A percentile compares a stretch with the other conserved stretches of the same genome.
Evolutionary conservation across 2,113 vertebrate species (phyloP).

Genomic region (Heterotis niloticus): DNA sequence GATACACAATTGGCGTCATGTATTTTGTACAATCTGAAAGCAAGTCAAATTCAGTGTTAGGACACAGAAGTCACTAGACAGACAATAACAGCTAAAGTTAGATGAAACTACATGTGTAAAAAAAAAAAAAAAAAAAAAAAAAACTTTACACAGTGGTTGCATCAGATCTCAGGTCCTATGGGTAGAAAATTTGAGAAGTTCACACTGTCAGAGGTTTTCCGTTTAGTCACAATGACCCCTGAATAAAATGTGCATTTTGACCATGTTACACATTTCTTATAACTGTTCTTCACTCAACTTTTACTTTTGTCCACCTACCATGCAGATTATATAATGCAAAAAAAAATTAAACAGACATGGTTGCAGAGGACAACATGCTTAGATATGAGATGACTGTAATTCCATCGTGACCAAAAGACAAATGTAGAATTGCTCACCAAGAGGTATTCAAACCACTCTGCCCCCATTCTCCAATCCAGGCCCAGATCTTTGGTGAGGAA

Average conservation of each 20-base stretch:
- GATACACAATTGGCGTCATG: slow-evolving; percentile 1
- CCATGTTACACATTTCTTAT: too few species aligned
- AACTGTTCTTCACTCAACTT: too few species aligned
- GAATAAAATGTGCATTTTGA: too few species aligned
- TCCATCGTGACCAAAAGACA: background rate
- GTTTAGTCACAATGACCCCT: too few species aligned
- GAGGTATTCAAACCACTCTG: slow-evolving; percentile 75
- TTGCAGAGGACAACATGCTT: background rate
- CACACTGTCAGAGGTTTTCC: too few species aligned
- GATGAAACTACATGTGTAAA: too few species aligned
- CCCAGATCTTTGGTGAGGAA: slow-evolving; percentile 79
- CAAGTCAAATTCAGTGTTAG: background rate
- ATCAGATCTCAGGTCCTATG: too few species aligned
- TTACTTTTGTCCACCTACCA: background rate
- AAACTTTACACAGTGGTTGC: too few species aligned
- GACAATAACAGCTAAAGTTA: background rate
- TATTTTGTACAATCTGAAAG: background rate
- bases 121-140: too few species aligned
- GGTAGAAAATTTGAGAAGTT: too few species aligned
- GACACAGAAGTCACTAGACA: background rate
- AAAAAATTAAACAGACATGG: background rate
- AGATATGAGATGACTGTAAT: background rate
- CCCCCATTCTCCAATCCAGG: slow-evolving; percentile 78
- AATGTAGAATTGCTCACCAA: slow-evolving; percentile 54
- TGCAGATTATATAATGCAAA: background rate